Base-by-base conservation (phyloP, 1,140 invertebrate genomes). In the Agraylea sexmaculata region DNA sequence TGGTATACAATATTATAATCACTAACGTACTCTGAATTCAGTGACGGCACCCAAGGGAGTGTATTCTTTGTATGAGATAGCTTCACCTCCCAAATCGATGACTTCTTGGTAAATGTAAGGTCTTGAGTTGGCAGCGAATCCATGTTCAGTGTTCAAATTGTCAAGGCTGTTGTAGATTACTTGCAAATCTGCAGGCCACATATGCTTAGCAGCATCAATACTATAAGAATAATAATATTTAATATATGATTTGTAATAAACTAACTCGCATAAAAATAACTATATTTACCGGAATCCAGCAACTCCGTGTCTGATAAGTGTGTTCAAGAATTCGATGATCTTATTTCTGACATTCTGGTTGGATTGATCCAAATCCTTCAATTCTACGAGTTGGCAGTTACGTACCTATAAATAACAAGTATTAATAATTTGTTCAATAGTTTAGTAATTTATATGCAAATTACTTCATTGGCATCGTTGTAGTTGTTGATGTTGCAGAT, bases 61-160 rank as follows among this genome's bases (percentile, higher is more conserved):
- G 54, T 87, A 87, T 49, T 85, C 77, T 2, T 55, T 51, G 19
- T 68, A 68, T 10, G 62, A 71, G 34, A 87, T 62, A 31, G 78
- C 73, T 54, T 85, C 84, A 20, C 74, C 67, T 25, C 80, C 78
- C 5, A 72, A 61, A 58, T 89, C 84, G 32, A 87, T 84, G 4
- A 90, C 84, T 64, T 91, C 86, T 53, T 87, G 83, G 55, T 69
- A 81, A 44, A 87, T 69, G 53, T 78, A 80, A 1, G 82, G 75
- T 23, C 71, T 61, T 11, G 70, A 49, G 2, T 67, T 64, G 1
- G 51, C 46, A 2, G 66, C 56, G 56, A 83, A 83, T 25, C 74
- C 73, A 42, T 73, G 69, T 0, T 57, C 53, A 0, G 64, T 68
- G 43, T 72, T 77, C 17, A 84, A 57, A 53, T 80, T 68, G 2